phyloP scores from a whole-genome alignment of 2,113 vertebrate species.

The Phalacrocorax pelagicus region DNA sequence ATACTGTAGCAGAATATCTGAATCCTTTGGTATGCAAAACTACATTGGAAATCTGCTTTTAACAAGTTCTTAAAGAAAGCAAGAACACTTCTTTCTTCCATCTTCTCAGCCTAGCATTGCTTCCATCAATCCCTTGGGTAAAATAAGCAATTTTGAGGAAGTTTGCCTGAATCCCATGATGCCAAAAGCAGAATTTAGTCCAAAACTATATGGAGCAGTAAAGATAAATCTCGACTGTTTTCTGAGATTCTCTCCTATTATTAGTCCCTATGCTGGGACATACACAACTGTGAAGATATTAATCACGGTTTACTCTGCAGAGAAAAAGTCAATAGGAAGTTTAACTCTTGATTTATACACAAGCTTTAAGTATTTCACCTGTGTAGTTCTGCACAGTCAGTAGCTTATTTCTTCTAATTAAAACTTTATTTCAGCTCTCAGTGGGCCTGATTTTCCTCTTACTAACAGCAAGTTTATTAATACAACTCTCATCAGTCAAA shows the following conservation, averaged over 20 bases:
- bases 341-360: constrained; percentile 36
- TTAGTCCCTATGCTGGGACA: neutral
- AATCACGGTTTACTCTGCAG: constrained; percentile 9
- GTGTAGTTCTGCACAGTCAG: constrained; percentile 22
- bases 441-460: neutral
- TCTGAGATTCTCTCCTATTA: neutral
- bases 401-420: constrained; percentile 31
- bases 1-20: neutral
- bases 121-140: neutral
- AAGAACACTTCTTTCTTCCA: neutral
- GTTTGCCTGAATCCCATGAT: neutral
- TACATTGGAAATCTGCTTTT: neutral
- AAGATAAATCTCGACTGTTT: neutral
- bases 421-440: constrained; percentile 23
- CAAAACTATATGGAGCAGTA: neutral
- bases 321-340: neutral
- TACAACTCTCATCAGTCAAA: constrained; percentile 20
- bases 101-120: neutral
- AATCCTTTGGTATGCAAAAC: neutral
- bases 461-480: constrained; percentile 5
- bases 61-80: neutral
- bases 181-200: neutral
- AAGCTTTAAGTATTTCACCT: constrained; percentile 16
- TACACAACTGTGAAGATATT: neutral
- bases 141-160: neutral